Percentiles rank a stretch among this genome's conserved stretches.
Evolutionary conservation across 2,113 vertebrate genomes (phyloP).

Genomic region (Poeciliopsis turrubarensis): DNA sequence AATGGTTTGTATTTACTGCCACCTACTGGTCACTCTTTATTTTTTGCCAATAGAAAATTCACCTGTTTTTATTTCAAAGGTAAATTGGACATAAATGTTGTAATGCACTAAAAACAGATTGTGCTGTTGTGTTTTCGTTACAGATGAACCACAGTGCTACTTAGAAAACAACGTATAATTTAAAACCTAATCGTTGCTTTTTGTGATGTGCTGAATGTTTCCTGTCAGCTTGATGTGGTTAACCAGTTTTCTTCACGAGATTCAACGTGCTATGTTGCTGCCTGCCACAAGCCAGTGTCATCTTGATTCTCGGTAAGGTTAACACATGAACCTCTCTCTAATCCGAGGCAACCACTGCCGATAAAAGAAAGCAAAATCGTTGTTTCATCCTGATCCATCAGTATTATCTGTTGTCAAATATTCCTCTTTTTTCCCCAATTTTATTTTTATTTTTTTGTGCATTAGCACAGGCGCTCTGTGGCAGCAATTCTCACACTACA

Average conservation of each 20-base stretch:
- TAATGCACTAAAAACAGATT: background rate
- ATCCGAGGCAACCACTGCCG: background rate
- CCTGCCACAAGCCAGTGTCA: background rate
- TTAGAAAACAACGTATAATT: background rate
- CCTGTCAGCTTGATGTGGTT: rapidly evolving
- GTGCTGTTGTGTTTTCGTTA: background rate
- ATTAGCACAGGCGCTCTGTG: background rate
- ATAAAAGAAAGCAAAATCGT: background rate
- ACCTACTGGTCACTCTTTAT: background rate
- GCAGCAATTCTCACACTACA: background rate
- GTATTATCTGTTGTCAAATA: background rate
- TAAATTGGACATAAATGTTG: background rate
- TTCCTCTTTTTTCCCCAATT: background rate
- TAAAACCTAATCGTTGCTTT: too few species aligned
- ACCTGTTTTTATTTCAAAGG: background rate
- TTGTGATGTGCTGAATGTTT: background rate
- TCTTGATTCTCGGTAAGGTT: background rate
- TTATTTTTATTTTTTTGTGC: background rate
- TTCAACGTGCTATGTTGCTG: background rate
- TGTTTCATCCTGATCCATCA: background rate
- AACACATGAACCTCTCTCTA: background rate
- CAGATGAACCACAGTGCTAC: too few species aligned
- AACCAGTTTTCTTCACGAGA: background rate
- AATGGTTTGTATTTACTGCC: slow-evolving; percentile 18
- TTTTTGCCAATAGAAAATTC: background rate